Conservation (phyloP, 1,140 invertebrate species). For the Episyrphus balteatus region DNA sequence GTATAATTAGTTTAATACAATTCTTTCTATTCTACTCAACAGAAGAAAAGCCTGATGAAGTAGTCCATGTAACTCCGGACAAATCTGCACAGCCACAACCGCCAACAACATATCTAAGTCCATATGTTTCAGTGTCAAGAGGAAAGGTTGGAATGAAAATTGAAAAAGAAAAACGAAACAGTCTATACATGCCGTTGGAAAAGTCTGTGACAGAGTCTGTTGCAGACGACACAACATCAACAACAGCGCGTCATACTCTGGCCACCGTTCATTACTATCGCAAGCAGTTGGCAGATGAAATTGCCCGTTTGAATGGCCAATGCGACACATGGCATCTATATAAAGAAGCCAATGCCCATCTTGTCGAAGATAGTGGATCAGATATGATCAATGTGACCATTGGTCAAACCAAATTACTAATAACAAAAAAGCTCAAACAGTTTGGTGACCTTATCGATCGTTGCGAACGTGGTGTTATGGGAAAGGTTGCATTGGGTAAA, state of each 20-base stretch:
- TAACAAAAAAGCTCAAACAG: conserved; percentile 55
- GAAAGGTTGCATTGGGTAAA: conserved; percentile 1
- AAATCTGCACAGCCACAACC: conserved; percentile 2
- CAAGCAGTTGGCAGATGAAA: conserved; percentile 40
- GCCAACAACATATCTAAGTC: conserved; percentile 23
- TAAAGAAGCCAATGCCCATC: conserved; percentile 15
- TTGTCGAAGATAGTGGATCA: conserved; percentile 17
- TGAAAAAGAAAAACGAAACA: conserved; percentile 35
- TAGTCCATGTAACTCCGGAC: conserved; percentile 6
- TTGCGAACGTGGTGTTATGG: conserved; percentile 41
- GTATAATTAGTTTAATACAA: no score
- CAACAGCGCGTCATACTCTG: conserved; percentile 33
- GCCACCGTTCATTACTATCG: conserved; percentile 45
- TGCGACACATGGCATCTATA: conserved; percentile 41
- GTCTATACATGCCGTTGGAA: conserved; percentile 18
- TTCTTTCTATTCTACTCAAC: no score
- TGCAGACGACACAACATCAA: conserved; percentile 6
- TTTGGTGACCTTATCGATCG: conserved; percentile 51
- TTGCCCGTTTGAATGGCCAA: conserved; percentile 33
- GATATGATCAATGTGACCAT: conserved; percentile 54
- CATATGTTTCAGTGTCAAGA: conserved; percentile 30
- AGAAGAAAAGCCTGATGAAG: background rate
- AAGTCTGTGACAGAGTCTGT: background rate
- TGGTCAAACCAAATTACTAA: conserved; percentile 55
- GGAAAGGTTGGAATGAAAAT: conserved; percentile 40